Evolutionary conservation across 2,113 vertebrate species (phyloP).

Genomic region (Malaclemys terrapin): DNA sequence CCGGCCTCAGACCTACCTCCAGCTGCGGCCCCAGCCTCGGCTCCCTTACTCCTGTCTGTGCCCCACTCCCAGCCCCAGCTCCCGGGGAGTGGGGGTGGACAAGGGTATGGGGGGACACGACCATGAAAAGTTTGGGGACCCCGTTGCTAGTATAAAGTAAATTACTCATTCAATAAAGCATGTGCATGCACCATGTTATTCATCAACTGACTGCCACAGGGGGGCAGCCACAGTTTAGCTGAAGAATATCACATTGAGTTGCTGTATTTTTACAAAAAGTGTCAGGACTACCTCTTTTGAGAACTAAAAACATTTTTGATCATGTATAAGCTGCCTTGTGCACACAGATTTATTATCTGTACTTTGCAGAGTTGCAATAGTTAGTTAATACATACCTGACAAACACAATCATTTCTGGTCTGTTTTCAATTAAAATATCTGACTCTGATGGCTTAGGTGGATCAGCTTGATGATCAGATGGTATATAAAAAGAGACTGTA

Average conservation of each 20-base stretch:
- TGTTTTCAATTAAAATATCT: constrained; percentile 81
- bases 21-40: too few species aligned
- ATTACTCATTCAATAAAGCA: not conserved
- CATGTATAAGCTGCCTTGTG: not conserved
- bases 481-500: constrained; percentile 79
- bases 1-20: too few species aligned
- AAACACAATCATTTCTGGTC: constrained; percentile 81
- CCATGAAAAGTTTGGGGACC: too few species aligned
- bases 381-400: constrained; percentile 72
- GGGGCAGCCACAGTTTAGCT: not conserved
- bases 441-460: constrained; percentile 80
- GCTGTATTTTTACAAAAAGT: not conserved
- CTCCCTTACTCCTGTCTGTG: too few species aligned
- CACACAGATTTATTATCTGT: not conserved
- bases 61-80: too few species aligned
- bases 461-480: constrained; percentile 77
- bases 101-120: too few species aligned
- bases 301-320: not conserved
- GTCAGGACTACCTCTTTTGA: not conserved
- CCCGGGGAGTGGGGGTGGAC: too few species aligned
- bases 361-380: not conserved
- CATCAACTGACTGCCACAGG: not conserved
- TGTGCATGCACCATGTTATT: not conserved
- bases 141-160: not conserved
- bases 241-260: not conserved